Evolutionary conservation across 2,888 invertebrate genomes (phyloP), one percentile per base, ranked within the genome.

Genomic region (Drosophila picticornis): DNA sequence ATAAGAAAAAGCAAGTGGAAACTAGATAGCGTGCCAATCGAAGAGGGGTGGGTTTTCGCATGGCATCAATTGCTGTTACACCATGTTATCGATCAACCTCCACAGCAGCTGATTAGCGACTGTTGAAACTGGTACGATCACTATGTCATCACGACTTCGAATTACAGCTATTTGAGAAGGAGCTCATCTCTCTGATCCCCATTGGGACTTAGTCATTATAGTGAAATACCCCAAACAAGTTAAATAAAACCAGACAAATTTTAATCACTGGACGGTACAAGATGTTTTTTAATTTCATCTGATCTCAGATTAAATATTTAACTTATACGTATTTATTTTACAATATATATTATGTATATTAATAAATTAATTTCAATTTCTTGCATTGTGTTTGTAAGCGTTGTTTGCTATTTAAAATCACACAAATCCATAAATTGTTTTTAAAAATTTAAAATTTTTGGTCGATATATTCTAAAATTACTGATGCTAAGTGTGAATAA

Each of bases 371-470:
- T 50, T 75, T 64, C 31, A 50, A 75, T 64, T 75, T 64, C 40
- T 27, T 60, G 58, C 64, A 63, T 58, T 74, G 51, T 69, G 58
- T 58, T 75, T 56, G 36, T 75, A 75, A 75, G 75, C 76, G 75
- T 75, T 70, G 60, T 60, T 74, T 74, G 53, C 63, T 65, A 58
- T 61, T 51, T 64, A 51, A 63, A 75, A 74, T 75, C 74, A 75
- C 75, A 74, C 58, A 67, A 67, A 74, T 62, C 62, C 32, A 67
- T 67, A 59, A 46, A 62, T 74, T 74, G 66, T 31, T 58, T 58
- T 43, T 62, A 74, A 69, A 74, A 75, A 77, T 74, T 79, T 74
- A 22, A 59, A 79, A 79, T 77, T 79, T 77, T 77, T 77, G 77
- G 77, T 79, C 55, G 16, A 60, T 69, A 60, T 69, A 69, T 64